Percentiles rank a stretch among this genome's conserved stretches.
Evolutionary conservation across 2,888 invertebrate genomes (phyloP).

Genomic region (Nemapogon koenigi): DNA sequence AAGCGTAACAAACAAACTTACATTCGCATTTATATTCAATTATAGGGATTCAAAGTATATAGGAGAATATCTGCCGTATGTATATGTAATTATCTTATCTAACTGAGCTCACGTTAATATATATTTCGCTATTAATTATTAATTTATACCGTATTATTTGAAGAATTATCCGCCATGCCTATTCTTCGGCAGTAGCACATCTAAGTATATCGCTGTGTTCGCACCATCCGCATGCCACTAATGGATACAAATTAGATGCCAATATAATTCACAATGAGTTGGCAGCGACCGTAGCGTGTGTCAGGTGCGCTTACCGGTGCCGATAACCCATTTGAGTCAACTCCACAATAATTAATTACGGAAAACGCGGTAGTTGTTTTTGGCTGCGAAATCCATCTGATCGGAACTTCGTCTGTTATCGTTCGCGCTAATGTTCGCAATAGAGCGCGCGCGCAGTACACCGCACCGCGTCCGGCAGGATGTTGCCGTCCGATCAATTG

Average conservation of each 20-base stretch:
- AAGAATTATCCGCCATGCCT: no score
- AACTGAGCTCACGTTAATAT: no score
- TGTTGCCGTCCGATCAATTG: constrained; percentile 59
- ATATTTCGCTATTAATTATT: no score
- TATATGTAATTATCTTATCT: no score
- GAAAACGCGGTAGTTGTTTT: constrained; percentile 26
- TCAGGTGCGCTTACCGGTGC: constrained; percentile 30
- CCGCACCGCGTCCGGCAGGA: constrained; percentile 48
- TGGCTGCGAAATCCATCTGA: constrained; percentile 21
- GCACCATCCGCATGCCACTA: no score
- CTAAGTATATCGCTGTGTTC: no score
- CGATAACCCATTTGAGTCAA: not conserved
- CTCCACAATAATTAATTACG: constrained; percentile 17
- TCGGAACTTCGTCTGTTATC: constrained; percentile 31
- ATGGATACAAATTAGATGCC: constrained; percentile 5
- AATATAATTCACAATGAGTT: constrained; percentile 26
- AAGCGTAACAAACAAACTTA: no score
- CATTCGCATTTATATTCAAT: no score
- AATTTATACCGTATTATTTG: no score
- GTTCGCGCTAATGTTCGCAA: constrained; percentile 45
- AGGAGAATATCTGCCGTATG: no score
- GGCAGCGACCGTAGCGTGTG: constrained; percentile 38
- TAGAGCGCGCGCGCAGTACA: constrained; percentile 49
- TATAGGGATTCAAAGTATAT: no score
- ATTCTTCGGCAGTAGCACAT: no score